phyloP scores from a whole-genome alignment of 2,113 vertebrate genomes.

The Gallinago undulata region DNA sequence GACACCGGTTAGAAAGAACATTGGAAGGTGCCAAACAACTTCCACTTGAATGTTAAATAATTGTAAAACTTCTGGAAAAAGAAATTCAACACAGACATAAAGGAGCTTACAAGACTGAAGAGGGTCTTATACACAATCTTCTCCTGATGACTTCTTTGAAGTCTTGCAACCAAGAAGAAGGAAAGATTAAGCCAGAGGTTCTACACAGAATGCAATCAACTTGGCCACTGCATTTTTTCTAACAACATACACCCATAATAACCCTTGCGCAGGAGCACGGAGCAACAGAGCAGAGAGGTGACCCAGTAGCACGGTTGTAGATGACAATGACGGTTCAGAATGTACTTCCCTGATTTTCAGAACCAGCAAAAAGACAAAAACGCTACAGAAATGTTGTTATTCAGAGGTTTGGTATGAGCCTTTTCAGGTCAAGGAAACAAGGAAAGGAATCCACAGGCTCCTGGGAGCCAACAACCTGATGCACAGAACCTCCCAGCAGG shows the following conservation, averaged over 20 bases:
- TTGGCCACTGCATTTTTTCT: rapidly evolving
- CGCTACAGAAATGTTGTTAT: neutral
- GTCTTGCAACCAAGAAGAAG: neutral
- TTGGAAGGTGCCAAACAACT: neutral
- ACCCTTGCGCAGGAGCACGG: rapidly evolving
- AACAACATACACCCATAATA: rapidly evolving
- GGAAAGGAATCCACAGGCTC: neutral
- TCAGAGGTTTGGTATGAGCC: neutral
- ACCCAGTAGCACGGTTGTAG: neutral
- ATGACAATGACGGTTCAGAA: neutral
- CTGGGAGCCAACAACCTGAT: neutral
- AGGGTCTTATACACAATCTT: neutral
- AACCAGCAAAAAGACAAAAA: neutral
- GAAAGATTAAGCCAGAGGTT: neutral
- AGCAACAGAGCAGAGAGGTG: neutral
- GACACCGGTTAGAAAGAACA: neutral
- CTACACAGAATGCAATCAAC: neutral
- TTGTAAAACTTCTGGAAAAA: neutral
- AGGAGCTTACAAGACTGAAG: neutral
- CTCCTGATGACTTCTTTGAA: neutral
- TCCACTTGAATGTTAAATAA: neutral
- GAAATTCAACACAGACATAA: neutral
- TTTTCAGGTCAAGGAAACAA: neutral
- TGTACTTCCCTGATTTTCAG: neutral
- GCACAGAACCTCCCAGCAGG: neutral